Base-by-base conservation (phyloP, 2,113 vertebrate genomes). In the Caranx ignobilis region DNA sequence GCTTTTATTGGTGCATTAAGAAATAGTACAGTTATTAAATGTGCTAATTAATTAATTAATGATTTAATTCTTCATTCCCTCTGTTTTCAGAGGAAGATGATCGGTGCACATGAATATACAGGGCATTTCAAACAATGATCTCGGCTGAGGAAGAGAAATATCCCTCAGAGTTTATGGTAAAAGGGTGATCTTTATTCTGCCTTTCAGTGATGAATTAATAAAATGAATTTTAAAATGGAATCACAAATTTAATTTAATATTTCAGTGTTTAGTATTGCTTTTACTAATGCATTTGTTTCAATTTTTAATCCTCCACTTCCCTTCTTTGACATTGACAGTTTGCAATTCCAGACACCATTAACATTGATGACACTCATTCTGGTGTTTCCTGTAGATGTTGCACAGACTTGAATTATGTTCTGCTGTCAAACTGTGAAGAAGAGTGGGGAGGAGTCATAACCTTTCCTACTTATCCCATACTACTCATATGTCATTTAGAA, bases 1-100 rank as follows among this genome's bases (percentile, higher is more conserved):
- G 19, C 32, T 68, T 81, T 70, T 66, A 48, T 75, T 71, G 9
- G 66, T 61, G n/a, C n/a, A 74, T 77, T 54, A 21, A 32, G 47
- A 35, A 35, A 34, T 7, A 35, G 45, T 57, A 12, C 34, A 61
- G 62, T 48, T 16, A 47, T 73, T 47, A 18, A 32, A 54, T 34
- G n/a, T 9, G 26, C 19, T 21, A 34, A 10, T 61, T 55, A 47
- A 54, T 55, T 2, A 61, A 75, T 45, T 18, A 21, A 54, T 55
- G 2, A 61, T 80, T 45, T 18, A 21, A 9, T 47, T 79, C 41
- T 16, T 34, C 32, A 18, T 13, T 55, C 10, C 57, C 47, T 21
- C 16, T 31, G 35, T 47, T 77, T 71, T 34, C 57, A 69, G 61
- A 13, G 11, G 15, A 21, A 32, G 7, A 21, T 13, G 6, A 64